A percentile compares a stretch with the other conserved stretches of the same genome.
Conservation (phyloP, 2,888 invertebrate species). For the Diadegma fenestrale region DNA sequence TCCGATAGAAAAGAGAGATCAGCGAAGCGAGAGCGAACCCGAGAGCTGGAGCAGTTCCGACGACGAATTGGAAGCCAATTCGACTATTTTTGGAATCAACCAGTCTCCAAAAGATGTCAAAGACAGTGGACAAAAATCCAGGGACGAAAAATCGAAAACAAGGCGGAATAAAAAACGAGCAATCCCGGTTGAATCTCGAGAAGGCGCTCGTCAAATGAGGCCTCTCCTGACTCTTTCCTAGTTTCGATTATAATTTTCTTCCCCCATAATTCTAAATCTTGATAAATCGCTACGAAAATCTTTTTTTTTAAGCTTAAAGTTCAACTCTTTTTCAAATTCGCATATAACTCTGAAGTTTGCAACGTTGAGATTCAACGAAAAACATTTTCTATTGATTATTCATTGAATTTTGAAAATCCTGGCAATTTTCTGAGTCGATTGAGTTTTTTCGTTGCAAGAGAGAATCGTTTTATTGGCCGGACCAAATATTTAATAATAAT, state of each 20-base stretch:
- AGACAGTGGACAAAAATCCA: conserved; percentile 59
- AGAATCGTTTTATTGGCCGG: no score
- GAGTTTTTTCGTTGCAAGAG: no score
- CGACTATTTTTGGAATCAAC: conserved; percentile 14
- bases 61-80: conserved; percentile 57
- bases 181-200: conserved; percentile 73
- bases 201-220: conserved; percentile 77
- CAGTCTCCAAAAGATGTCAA: conserved; percentile 42
- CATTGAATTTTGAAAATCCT: no score
- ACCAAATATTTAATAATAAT: no score
- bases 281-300: neutral
- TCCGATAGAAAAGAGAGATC: conserved; percentile 47
- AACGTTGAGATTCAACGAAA: no score
- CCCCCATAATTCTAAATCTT: neutral
- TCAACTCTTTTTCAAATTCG: neutral
- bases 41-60: conserved; percentile 81
- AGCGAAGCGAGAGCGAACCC: conserved; percentile 71
- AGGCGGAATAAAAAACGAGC: conserved; percentile 48
- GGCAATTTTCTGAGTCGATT: no score
- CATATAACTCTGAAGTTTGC: no score
- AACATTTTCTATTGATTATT: no score
- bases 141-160: conserved; percentile 56
- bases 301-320: neutral
- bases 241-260: conserved; percentile 22
- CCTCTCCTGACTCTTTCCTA: conserved; percentile 79